A percentile compares a stretch with the other conserved stretches of the same genome.
These are phyloP conservation scores for Catocala sponsa DNA, from an alignment of 2,888 invertebrate species.

Conservation along the genomic window DNA sequence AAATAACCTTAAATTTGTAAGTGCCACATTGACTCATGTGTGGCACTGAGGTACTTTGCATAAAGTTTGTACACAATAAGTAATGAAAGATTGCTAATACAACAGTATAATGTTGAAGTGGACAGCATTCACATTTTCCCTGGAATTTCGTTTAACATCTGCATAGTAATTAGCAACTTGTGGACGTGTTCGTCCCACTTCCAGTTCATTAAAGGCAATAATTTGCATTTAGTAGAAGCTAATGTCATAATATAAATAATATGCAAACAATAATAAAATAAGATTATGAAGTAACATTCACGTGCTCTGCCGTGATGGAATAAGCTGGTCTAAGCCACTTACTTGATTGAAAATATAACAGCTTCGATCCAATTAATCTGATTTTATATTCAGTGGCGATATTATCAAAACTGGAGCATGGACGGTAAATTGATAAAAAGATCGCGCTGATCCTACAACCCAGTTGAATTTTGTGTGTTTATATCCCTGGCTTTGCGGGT, in stretches of 20 bases:
- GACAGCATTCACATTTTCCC: conserved; percentile 6
- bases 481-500: too few relatives aligned
- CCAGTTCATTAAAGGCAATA: background rate
- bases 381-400: too few relatives aligned
- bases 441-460: too few relatives aligned
- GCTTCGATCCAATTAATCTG: too few relatives aligned
- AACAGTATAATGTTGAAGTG: conserved; percentile 1
- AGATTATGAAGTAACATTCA: too few relatives aligned
- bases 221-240: conserved; percentile 1
- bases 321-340: too few relatives aligned
- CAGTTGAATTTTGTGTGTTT: too few relatives aligned
- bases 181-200: conserved; percentile 1
- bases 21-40: conserved; percentile 7
- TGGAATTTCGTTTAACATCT: conserved; percentile 7
- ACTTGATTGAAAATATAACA: too few relatives aligned
- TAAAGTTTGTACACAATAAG: conserved; percentile 9
- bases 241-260: background rate
- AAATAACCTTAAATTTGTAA: conserved; percentile 8
- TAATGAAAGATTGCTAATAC: conserved; percentile 8
- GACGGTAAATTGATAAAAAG: too few relatives aligned
- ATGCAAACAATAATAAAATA: background rate
- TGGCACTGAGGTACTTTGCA: conserved; percentile 3
- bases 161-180: conserved; percentile 6
- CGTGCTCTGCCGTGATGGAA: too few relatives aligned
- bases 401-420: too few relatives aligned